Conservation (phyloP, 2,888 invertebrate species). For the Zygaena filipendulae region DNA sequence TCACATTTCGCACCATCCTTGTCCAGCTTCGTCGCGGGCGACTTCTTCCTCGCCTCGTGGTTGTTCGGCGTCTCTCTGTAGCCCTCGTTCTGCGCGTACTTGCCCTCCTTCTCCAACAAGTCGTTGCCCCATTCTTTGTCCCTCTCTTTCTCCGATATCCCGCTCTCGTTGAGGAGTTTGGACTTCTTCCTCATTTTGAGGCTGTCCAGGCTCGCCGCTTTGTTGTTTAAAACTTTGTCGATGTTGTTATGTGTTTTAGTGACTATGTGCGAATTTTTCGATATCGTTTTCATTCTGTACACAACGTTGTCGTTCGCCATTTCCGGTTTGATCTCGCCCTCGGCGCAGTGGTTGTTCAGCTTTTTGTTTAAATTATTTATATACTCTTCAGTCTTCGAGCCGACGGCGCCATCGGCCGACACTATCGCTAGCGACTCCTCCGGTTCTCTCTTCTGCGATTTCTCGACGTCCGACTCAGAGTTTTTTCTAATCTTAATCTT, state of each 20-base stretch:
- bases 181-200: slow-evolving; percentile 54
- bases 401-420: slow-evolving; percentile 40
- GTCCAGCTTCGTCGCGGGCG: slow-evolving; percentile 42
- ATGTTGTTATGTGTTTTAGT: slow-evolving; percentile 57
- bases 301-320: slow-evolving; percentile 52
- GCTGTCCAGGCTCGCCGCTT: slow-evolving; percentile 37
- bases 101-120: slow-evolving; percentile 63
- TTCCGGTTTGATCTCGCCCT: slow-evolving; percentile 46
- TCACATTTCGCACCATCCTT: slow-evolving; percentile 51
- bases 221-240: slow-evolving; percentile 44
- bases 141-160: slow-evolving; percentile 42
- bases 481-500: slow-evolving; percentile 63
- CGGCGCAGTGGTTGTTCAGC: slow-evolving; percentile 46
- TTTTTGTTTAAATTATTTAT: slow-evolving; percentile 46
- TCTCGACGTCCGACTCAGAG: slow-evolving; percentile 44
- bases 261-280: slow-evolving; percentile 60
- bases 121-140: slow-evolving; percentile 71
- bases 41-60: slow-evolving; percentile 55
- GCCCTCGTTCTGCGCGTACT: slow-evolving; percentile 60
- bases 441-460: slow-evolving; percentile 41
- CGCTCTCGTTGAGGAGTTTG: slow-evolving; percentile 39
- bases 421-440: slow-evolving; percentile 40
- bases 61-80: slow-evolving; percentile 58
- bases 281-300: slow-evolving; percentile 59
- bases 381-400: slow-evolving; percentile 51